Evolutionary conservation across 1,140 invertebrate species (phyloP).

Genomic region (Acromyrmex echinatior): DNA sequence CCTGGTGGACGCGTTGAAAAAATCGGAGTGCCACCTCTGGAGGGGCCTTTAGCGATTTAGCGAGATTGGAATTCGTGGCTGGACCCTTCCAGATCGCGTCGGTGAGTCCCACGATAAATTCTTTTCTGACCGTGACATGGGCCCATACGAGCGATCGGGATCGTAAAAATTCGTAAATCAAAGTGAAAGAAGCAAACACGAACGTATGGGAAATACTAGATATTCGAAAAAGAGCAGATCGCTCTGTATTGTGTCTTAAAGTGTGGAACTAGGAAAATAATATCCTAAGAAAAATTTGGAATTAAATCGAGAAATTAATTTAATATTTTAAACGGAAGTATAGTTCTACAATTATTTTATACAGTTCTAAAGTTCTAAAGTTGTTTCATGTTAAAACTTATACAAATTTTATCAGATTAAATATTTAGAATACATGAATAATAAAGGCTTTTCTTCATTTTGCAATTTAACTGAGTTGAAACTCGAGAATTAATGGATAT

Average conservation of each 20-base stretch:
- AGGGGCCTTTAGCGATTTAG: constrained; percentile 42
- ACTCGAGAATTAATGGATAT: background rate
- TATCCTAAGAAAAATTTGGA: background rate
- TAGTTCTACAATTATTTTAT: background rate
- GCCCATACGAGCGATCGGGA: background rate
- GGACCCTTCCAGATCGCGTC: constrained; percentile 38
- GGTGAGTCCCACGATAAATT: constrained; percentile 52
- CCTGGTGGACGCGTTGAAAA: constrained; percentile 49
- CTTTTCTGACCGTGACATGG: background rate
- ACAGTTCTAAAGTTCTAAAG: background rate
- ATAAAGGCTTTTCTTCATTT: background rate
- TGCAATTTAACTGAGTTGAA: background rate
- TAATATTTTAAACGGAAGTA: background rate
- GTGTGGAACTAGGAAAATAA: background rate
- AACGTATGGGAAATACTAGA: background rate
- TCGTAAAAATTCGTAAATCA: constrained; percentile 1
- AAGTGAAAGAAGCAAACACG: background rate
- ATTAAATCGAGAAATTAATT: background rate
- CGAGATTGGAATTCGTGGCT: constrained; percentile 40
- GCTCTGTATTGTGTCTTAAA: background rate
- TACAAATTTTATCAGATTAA: background rate
- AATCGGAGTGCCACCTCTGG: constrained; percentile 48
- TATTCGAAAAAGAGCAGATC: background rate
- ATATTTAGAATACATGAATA: background rate
- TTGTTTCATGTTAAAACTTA: background rate